Evolutionary conservation across 2,113 vertebrate species (phyloP).

Genomic region (Sinocyclocheilus grahami): DNA sequence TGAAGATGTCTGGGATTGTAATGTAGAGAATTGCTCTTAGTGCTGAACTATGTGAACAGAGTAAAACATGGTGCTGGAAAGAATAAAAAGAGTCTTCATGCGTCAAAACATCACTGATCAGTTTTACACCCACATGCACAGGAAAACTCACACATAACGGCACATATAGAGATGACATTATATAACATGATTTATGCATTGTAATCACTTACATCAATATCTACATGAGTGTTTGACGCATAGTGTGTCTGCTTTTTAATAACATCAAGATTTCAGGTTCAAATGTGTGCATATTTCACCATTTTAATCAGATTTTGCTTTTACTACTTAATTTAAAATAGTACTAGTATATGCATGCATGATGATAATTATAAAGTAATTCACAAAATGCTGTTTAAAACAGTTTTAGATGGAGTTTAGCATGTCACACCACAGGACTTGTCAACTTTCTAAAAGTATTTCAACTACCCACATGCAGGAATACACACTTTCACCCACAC

Average conservation of each 20-base stretch:
- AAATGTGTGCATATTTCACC: neutral
- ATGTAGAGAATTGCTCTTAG: constrained; percentile 14
- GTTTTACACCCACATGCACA: neutral
- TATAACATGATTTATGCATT: neutral
- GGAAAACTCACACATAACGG: neutral
- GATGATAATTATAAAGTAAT: neutral
- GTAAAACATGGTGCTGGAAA: neutral
- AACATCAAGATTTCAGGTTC: neutral
- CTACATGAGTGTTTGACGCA: neutral
- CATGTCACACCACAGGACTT: neutral
- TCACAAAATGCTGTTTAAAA: neutral
- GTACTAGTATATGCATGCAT: neutral
- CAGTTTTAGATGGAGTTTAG: neutral
- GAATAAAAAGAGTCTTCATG: neutral
- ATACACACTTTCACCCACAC: neutral
- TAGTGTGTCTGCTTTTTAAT: neutral
- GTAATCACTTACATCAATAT: neutral
- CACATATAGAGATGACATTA: neutral
- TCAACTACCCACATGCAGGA: neutral
- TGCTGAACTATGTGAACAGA: constrained; percentile 32
- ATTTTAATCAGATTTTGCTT: neutral
- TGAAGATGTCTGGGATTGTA: neutral
- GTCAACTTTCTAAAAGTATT: neutral
- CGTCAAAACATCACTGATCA: neutral
- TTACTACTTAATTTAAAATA: neutral